Base-by-base conservation (phyloP, 2,888 invertebrate species). In the Chymomyza procnemis region DNA sequence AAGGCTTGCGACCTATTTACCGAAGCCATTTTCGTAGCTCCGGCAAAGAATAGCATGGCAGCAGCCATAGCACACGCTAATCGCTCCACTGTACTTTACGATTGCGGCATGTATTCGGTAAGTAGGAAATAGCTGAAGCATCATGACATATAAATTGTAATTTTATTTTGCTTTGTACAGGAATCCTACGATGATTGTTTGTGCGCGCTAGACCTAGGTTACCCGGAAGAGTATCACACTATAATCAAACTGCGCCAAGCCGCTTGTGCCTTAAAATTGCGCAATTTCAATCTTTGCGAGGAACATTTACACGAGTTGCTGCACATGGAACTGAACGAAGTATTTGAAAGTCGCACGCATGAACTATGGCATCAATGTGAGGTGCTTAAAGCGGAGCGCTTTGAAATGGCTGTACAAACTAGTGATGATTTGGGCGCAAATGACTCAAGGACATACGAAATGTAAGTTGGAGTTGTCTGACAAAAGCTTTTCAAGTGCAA, bases 221-320 rank as follows among this genome's bases (percentile, higher is more conserved):
- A 84, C 73, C 84, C 84, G 55, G 84, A 84, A 72, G 84, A 84
- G 66, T 84, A 81, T 69, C 76, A 76, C 69, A 75, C 84, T 67
- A 69, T 84, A 71, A 74, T 84, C 63, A 84, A 84, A 80, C 74
- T 84, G 73, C 84, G 84, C 63, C 84, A 84, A 84, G 84, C 84
- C 84, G 75, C 85, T 73, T 84, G 84, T 84, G 84, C 84, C 84
- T 84, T 84, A 84, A 84, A 84, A 77, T 66, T 84, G 73, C 85
- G 85, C 66, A 84, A 84, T 67, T 84, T 84, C 67, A 71, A 73
- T 61, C 76, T 84, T 61, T 84, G 84, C 72, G 84, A 84, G 70
- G 73, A 80, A 75, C 84, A 84, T 71, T 69, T 84, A 65, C 74
- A 84, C 68, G 85, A 84, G 73, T 76, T 84, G 64, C 70, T 84